phyloP scores from a whole-genome alignment of 2,888 invertebrate species.

The Proisotoma minuta region DNA sequence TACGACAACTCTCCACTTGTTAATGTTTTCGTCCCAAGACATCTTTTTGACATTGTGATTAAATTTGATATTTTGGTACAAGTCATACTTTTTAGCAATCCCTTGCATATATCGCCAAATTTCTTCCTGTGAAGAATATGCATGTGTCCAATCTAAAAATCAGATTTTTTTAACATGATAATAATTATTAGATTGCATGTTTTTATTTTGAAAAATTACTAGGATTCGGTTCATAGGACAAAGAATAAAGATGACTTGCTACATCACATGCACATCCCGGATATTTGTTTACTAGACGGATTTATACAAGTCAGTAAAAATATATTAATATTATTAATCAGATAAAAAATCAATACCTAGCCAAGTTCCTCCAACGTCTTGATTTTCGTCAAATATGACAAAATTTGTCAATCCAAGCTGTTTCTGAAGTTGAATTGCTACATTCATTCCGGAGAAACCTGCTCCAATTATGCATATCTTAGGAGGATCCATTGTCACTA shows the following conservation, averaged over 20 bases:
- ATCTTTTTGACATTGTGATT: constrained; percentile 14
- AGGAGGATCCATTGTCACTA: too few relatives aligned
- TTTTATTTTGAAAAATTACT: constrained; percentile 21
- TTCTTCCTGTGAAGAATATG: constrained; percentile 29
- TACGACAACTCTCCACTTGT: constrained; percentile 25
- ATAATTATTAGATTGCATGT: background rate
- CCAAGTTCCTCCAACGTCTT: constrained; percentile 44
- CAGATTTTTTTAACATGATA: background rate
- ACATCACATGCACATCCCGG: constrained; percentile 40
- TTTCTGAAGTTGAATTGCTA: constrained; percentile 35
- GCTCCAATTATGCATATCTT: constrained; percentile 35
- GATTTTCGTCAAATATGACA: constrained; percentile 38
- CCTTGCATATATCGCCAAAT: constrained; percentile 33
- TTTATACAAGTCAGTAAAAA: background rate
- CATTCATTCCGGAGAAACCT: constrained; percentile 41
- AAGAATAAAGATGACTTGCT: constrained; percentile 40
- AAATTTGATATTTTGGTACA: constrained; percentile 34
- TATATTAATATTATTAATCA: background rate
- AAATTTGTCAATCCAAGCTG: constrained; percentile 29
- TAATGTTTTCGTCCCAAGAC: constrained; percentile 28
- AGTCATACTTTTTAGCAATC: constrained; percentile 34
- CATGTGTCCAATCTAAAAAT: constrained; percentile 34
- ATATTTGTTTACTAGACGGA: constrained; percentile 22
- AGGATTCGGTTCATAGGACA: constrained; percentile 42
- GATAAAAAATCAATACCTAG: constrained; percentile 28